Percentiles rank a stretch among this genome's conserved stretches.
These are phyloP conservation scores for Allygus modestus DNA, from an alignment of 2,888 invertebrate genomes.

Conservation along the genomic window DNA sequence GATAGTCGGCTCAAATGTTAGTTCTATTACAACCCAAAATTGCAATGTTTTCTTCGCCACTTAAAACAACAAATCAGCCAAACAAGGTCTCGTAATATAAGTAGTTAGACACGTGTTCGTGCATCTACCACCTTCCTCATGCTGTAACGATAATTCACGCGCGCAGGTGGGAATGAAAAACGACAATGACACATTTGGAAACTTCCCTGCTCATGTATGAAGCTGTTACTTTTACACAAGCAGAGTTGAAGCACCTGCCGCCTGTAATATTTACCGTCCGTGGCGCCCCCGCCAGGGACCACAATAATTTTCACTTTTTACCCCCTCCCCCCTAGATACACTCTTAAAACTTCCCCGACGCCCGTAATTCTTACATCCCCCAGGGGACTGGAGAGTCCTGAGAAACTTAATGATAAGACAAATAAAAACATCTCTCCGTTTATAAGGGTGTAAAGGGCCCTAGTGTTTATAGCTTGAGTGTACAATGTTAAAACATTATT, in stretches of 20 bases:
- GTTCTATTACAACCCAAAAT: too few species aligned
- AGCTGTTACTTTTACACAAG: not conserved
- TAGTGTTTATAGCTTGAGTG: not conserved
- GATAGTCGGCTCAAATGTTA: too few species aligned
- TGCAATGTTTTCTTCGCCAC: too few species aligned
- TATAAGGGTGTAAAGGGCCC: constrained; percentile 6
- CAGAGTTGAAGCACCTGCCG: constrained; percentile 1
- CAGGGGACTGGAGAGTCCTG: constrained; percentile 20
- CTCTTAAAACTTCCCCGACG: constrained; percentile 28
- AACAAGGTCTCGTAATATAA: too few species aligned
- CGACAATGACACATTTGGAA: not conserved
- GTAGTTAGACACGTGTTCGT: too few species aligned
- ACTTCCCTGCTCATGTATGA: not conserved
- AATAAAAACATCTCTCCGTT: constrained; percentile 49
- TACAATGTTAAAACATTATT: too few species aligned
- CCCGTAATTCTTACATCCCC: constrained; percentile 34
- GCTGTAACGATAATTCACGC: not conserved
- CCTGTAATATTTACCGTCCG: constrained; percentile 30
- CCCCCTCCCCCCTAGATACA: not conserved
- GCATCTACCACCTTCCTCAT: too few species aligned
- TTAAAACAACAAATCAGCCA: too few species aligned
- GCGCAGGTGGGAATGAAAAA: not conserved
- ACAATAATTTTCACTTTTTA: constrained; percentile 55
- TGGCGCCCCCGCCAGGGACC: not conserved
- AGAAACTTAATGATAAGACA: constrained; percentile 51